phyloP scores from a whole-genome alignment of 2,113 vertebrate species.

The Herpetotheres cachinnans region DNA sequence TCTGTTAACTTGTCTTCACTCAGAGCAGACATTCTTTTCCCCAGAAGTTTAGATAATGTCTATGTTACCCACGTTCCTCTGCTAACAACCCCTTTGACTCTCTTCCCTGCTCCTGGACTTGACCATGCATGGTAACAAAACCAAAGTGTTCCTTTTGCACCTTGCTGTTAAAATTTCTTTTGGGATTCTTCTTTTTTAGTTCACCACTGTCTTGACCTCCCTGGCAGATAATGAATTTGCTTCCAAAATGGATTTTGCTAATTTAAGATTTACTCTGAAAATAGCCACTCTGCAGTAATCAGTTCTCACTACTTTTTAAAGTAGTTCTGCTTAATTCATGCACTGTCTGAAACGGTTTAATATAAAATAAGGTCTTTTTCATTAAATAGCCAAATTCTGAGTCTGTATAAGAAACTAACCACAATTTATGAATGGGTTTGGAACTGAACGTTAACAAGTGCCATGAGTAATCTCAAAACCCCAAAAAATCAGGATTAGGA shows the following conservation, averaged over 20 bases:
- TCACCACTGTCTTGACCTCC: not conserved
- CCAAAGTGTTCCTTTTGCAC: not conserved
- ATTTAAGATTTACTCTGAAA: not conserved
- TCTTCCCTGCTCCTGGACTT: not conserved
- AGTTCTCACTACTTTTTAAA: not conserved
- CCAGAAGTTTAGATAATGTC: not conserved
- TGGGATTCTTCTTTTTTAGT: not conserved
- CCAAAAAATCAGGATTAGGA: not conserved
- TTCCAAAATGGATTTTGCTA: not conserved
- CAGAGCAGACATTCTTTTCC: not conserved
- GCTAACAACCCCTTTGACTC: not conserved
- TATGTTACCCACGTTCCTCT: not conserved
- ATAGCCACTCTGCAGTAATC: not conserved
- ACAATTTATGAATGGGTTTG: not conserved
- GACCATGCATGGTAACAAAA: not conserved
- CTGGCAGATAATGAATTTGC: not conserved
- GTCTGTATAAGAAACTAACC: not conserved
- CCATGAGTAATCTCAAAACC: not conserved
- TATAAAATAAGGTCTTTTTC: not conserved
- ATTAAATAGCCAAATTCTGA: not conserved
- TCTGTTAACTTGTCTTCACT: not conserved
- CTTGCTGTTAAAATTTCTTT: not conserved
- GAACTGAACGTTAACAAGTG: not conserved
- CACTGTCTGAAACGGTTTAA: not conserved
- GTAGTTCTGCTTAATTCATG: not conserved